A percentile compares a stretch with the other conserved stretches of the same genome.
These are phyloP conservation scores for Ctenochaetus hawaiiensis DNA, from an alignment of 2,797 vertebrate species.

Conservation along the genomic window DNA sequence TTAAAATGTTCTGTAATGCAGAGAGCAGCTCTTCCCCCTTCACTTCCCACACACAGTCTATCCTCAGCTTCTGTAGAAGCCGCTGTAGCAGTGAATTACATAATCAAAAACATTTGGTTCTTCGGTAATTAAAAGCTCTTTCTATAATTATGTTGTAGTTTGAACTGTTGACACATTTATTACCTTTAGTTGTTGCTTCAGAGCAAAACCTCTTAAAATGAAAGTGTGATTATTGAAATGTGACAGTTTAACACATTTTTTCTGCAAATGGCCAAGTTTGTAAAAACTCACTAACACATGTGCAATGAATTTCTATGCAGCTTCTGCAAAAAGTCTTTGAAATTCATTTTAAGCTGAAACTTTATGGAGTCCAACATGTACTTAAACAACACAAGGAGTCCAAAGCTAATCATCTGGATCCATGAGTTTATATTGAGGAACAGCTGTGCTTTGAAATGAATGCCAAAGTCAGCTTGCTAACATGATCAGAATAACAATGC, in stretches of 20 bases:
- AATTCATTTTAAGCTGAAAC: background rate
- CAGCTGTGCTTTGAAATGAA: background rate
- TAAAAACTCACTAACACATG: background rate
- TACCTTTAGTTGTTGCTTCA: background rate
- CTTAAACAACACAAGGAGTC: background rate
- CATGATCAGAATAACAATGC: background rate
- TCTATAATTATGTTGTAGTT: background rate
- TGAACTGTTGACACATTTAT: background rate
- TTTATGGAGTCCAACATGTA: background rate
- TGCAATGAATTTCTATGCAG: no score
- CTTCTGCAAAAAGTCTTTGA: background rate
- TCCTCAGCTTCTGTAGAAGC: conserved; percentile 31
- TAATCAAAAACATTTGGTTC: background rate
- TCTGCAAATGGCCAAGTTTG: background rate
- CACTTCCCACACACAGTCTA: conserved; percentile 60
- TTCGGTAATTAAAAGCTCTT: conserved; percentile 2
- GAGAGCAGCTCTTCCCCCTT: conserved; percentile 36
- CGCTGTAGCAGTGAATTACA: background rate
- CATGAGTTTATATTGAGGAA: background rate
- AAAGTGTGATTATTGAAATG: background rate
- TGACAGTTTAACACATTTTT: background rate
- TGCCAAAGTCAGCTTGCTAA: background rate
- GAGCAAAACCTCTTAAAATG: conserved; percentile 1
- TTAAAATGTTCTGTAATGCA: conserved; percentile 61
- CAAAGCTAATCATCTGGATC: background rate